These are phyloP conservation scores for Drosophila prostipennis DNA, from an alignment of 2,888 invertebrate species.

Conservation along the genomic window DNA sequence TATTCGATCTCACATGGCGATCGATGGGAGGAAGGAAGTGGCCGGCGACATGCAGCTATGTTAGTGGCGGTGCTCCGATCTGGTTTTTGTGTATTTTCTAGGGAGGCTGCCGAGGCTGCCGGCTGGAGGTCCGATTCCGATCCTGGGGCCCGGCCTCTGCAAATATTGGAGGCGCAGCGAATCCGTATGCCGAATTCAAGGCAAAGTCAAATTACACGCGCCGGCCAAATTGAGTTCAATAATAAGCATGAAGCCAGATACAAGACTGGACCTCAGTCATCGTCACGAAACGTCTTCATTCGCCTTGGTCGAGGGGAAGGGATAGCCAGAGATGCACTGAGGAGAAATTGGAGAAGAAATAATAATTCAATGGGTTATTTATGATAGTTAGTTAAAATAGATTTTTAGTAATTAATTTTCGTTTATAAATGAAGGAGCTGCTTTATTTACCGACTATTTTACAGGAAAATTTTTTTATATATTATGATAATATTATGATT, in stretches of 20 bases:
- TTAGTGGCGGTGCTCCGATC: conserved; percentile 27
- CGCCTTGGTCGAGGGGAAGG: conserved; percentile 53
- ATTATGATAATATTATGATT: no score
- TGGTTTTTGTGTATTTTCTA: conserved; percentile 25
- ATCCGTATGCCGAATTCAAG: conserved; percentile 79
- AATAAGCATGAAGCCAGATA: conserved; percentile 75
- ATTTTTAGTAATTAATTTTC: no score
- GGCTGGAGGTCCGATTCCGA: conserved; percentile 3
- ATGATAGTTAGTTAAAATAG: no score
- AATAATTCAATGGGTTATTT: no score
- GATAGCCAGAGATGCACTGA: conserved; percentile 15
- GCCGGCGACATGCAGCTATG: conserved; percentile 60
- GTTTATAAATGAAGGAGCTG: no score
- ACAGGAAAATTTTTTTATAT: no score
- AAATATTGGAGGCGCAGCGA: conserved; percentile 75
- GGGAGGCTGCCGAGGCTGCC: conserved; percentile 14
- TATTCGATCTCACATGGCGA: conserved; percentile 66
- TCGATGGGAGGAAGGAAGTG: conserved; percentile 70
- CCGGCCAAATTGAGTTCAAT: conserved; percentile 80
- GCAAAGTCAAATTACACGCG: conserved; percentile 75
- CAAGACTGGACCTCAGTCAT: conserved; percentile 62
- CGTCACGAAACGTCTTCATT: conserved; percentile 84
- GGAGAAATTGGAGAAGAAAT: background rate
- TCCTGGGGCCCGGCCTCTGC: conserved; percentile 34
- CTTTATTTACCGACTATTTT: no score